Percentiles rank a stretch among this genome's conserved stretches.
Conservation (phyloP, 1,140 invertebrate species). For the Drosophila sp. region DNA sequence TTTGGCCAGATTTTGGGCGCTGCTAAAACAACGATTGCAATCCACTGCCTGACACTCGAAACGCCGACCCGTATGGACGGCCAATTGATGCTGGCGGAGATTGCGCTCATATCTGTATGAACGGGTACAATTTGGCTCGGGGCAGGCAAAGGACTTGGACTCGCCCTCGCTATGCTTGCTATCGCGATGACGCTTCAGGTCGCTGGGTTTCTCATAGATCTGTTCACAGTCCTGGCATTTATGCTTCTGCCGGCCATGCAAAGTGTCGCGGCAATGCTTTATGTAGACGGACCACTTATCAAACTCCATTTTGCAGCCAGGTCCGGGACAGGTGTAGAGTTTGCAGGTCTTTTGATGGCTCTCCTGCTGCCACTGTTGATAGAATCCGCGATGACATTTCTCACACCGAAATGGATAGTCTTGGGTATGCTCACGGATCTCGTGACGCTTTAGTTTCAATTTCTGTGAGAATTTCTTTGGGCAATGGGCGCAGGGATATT, state of each 20-base stretch:
- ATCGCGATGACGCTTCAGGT: conserved; percentile 36
- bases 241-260: conserved; percentile 56
- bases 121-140: conserved; percentile 53
- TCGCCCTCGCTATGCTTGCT: conserved; percentile 41
- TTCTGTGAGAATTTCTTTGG: conserved; percentile 74
- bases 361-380: conserved; percentile 68
- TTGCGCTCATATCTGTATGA: conserved; percentile 70
- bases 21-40: conserved; percentile 70
- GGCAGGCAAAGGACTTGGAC: conserved; percentile 47
- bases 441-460: conserved; percentile 71
- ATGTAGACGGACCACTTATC: conserved; percentile 72
- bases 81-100: conserved; percentile 63
- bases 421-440: conserved; percentile 69
- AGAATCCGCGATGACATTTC: conserved; percentile 71
- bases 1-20: conserved; percentile 69
- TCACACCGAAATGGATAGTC: conserved; percentile 65
- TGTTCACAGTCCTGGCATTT: conserved; percentile 64
- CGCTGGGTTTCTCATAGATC: conserved; percentile 36
- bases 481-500: conserved; percentile 65
- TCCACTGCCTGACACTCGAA: conserved; percentile 62
- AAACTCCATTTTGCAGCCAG: conserved; percentile 50
- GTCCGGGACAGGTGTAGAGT: conserved; percentile 59
- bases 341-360: conserved; percentile 71
- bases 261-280: conserved; percentile 68
- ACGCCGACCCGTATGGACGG: conserved; percentile 60